These are phyloP conservation scores for Melolontha melolontha DNA, from an alignment of 2,888 invertebrate genomes.

Conservation along the genomic window DNA sequence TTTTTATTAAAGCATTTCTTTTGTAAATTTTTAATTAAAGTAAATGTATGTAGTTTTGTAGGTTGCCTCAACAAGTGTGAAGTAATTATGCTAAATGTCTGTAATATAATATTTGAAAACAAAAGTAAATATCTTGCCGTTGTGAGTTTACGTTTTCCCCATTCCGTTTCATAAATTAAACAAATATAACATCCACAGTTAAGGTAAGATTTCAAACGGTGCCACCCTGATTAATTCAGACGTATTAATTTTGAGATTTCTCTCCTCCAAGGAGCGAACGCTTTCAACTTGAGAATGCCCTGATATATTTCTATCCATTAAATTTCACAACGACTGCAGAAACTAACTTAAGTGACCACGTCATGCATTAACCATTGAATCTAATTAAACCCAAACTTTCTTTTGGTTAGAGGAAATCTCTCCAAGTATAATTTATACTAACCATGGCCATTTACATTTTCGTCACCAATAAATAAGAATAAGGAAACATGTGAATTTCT, in stretches of 20 bases:
- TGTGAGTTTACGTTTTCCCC: background rate
- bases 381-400: conserved; percentile 23
- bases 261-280: conserved; percentile 13
- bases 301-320: conserved; percentile 43
- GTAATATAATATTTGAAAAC: no score
- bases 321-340: conserved; percentile 36
- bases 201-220: conserved; percentile 38
- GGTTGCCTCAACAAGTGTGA: no score
- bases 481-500: no score
- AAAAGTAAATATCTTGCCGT: conserved; percentile 1
- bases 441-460: no score
- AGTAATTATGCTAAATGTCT: no score
- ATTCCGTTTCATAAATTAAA: conserved; percentile 23
- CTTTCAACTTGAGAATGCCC: conserved; percentile 30
- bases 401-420: no score
- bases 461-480: no score
- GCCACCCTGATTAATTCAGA: conserved; percentile 43
- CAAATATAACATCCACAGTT: conserved; percentile 31
- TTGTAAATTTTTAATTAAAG: no score
- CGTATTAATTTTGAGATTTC: conserved; percentile 44
- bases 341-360: conserved; percentile 40
- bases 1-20: no score
- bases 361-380: conserved; percentile 32
- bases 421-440: no score
- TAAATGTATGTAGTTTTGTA: no score